Conservation (phyloP, 2,888 invertebrate species). For the Embidobia sp. region DNA sequence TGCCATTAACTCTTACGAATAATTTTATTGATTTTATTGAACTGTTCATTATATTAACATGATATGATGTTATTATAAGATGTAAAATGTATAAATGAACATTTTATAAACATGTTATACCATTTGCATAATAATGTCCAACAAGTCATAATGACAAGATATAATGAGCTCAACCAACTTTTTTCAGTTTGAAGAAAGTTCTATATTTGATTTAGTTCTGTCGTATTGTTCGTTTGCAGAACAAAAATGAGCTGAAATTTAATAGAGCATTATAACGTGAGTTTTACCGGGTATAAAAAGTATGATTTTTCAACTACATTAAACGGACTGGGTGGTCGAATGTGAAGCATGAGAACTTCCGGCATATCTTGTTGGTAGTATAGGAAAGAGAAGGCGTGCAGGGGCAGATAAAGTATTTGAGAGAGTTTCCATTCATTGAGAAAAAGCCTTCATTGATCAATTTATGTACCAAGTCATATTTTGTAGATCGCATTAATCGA, state of each 20-base stretch:
- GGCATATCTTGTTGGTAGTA: slow-evolving; percentile 55
- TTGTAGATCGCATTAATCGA: slow-evolving; percentile 27
- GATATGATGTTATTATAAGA: no score
- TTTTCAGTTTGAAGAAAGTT: no score
- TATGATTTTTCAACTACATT: slow-evolving; percentile 40
- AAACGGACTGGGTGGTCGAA: slow-evolving; percentile 58
- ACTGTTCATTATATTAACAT: no score
- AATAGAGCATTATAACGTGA: slow-evolving; percentile 26
- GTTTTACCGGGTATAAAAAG: slow-evolving; percentile 22
- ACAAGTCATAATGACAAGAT: no score
- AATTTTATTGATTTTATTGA: no score
- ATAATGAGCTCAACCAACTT: no score
- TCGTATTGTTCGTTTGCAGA: not conserved
- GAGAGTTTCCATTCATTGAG: slow-evolving; percentile 48
- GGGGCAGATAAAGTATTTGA: slow-evolving; percentile 42
- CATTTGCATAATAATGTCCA: no score
- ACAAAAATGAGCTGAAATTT: slow-evolving; percentile 25
- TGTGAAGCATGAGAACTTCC: slow-evolving; percentile 64
- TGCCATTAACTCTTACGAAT: no score
- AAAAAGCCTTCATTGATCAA: slow-evolving; percentile 50
- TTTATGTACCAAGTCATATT: slow-evolving; percentile 31
- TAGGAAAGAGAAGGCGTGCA: slow-evolving; percentile 42
- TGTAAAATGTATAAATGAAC: no score
- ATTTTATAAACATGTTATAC: no score
- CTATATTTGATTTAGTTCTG: no score